Percentiles rank a stretch among this genome's conserved stretches.
phyloP scores from a whole-genome alignment of 1,140 invertebrate genomes.

The Diuraphis noxia region DNA sequence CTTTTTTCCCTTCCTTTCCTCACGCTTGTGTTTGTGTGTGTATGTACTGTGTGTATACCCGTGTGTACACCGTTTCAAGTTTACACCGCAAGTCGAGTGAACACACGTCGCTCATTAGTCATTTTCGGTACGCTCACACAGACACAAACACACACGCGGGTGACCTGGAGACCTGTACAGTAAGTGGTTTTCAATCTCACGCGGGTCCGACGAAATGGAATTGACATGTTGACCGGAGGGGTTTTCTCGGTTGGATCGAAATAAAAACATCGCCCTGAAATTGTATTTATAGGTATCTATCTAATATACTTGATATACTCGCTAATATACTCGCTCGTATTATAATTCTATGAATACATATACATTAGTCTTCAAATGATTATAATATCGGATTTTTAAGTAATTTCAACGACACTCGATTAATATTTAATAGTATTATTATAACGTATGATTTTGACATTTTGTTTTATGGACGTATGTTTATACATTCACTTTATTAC shows the following conservation, averaged over 20 bases:
- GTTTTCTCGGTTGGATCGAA: slow-evolving; percentile 12
- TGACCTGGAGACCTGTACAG: background rate
- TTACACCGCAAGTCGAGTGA: slow-evolving; percentile 47
- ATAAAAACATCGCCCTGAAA: slow-evolving; percentile 9
- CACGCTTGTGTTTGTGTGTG: background rate
- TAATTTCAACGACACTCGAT: background rate
- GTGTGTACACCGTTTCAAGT: slow-evolving; percentile 41
- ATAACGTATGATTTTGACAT: background rate
- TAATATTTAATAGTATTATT: background rate
- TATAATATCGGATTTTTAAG: background rate
- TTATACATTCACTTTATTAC: background rate
- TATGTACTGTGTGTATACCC: background rate
- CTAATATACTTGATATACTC: background rate
- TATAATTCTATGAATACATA: background rate
- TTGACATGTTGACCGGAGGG: slow-evolving; percentile 47
- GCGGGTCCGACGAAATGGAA: background rate
- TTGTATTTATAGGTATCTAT: background rate
- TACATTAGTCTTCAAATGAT: background rate
- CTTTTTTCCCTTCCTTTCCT: slow-evolving; percentile 13
- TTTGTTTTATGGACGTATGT: background rate
- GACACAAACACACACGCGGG: background rate
- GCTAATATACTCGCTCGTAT: no score
- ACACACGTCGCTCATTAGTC: slow-evolving; percentile 53
- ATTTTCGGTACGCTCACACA: slow-evolving; percentile 39
- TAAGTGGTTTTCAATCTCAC: slow-evolving; percentile 40